Base-by-base conservation (phyloP, 2,797 vertebrate species). In the Sebastes trivittatus region DNA sequence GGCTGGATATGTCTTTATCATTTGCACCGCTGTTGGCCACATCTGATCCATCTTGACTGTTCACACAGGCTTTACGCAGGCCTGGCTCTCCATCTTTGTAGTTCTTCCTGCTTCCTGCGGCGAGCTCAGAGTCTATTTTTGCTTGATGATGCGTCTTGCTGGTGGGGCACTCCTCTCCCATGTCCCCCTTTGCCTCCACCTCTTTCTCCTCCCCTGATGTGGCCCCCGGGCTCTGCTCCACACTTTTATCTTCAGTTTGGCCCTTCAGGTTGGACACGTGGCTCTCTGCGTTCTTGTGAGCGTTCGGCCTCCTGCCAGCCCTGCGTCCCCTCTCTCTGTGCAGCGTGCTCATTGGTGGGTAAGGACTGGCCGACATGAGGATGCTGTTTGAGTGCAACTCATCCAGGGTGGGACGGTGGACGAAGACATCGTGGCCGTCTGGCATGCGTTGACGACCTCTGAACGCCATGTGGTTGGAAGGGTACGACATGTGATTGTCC, bases 291-390 rank as follows among this genome's bases (percentile, higher is more conserved):
- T 74, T 80, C 94, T 97, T 99, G 87, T 97, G 97, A 82, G 90
- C 94, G 1, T 94, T 87, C 0, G 96, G 83, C 69, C 97, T 95
- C 68, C 97, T 95, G 29, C 96, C 96, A 0, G 97, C 93, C 69
- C 96, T 94, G 6, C 96, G 96, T 0, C 96, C 96, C 85, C 97
- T 90, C 93, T 98, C 97, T 77, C 96, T 96, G 68, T 98, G 97
- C 75, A 98, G 83, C 0, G 95, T 95, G 90, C 93, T 92, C 67
- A 98, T 96, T 0, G 96, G 94, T 1, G 97, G 96, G 65, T 97
- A 97, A 0, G 97, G 97, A 77, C 95, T 95, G 16, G 95, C 79
- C 2, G 97, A 96, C 96, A 97, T 95, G 4, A 98, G 93, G 83
- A 97, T 83, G 74, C 96, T 84, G 88, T 96, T 98, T 75, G 96